Evolutionary conservation across 2,113 vertebrate genomes (phyloP), one percentile per base, ranked within the genome.

Genomic region (Corythoichthys haematopterus): DNA sequence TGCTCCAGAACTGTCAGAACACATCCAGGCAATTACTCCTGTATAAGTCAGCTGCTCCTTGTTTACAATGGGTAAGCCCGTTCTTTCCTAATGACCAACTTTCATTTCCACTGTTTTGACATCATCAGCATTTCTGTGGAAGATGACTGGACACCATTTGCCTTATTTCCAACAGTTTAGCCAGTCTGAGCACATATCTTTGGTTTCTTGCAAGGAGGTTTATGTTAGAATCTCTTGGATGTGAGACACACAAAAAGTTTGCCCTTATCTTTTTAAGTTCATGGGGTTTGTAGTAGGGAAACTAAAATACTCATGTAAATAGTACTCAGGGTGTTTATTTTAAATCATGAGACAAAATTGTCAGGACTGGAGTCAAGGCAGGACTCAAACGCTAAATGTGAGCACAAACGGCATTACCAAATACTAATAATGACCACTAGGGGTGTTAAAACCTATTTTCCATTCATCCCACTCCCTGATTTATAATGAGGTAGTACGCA

Each of bases 1-100:
- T 88, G 84, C 84, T 82, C 52, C 35, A 75, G 69, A 83, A 71
- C 75, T 59, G 64, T 70, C 14, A 78, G 88, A 87, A 87, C 86
- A 80, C 70, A 79, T 79, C 77, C 83, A 80, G 57, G 77, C 81
- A 88, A 88, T 88, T 86, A 86, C 75, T 78, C 71, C 71, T 74
- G 69, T 70, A 63, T 84, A 85, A 82, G 85, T 89, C 87, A 90
- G 78, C 69, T 70, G 61, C 71, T 64, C 51, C 37, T 36, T 67
- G 75, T 75, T 66, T 80, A 61, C 78, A 72, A 64, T 59, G 48
- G 60, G 69, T 70, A 69, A 76, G 69, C 52, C 65, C 85, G 66
- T 75, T 73, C 86, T 84, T 75, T 86, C 53, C 75, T 70, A 74
- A 71, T 81, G 74, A 86, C 69, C 56, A 66, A 60, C 60, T 48